Conservation (phyloP, 1,140 invertebrate genomes). For the Conus betulinus region DNA sequence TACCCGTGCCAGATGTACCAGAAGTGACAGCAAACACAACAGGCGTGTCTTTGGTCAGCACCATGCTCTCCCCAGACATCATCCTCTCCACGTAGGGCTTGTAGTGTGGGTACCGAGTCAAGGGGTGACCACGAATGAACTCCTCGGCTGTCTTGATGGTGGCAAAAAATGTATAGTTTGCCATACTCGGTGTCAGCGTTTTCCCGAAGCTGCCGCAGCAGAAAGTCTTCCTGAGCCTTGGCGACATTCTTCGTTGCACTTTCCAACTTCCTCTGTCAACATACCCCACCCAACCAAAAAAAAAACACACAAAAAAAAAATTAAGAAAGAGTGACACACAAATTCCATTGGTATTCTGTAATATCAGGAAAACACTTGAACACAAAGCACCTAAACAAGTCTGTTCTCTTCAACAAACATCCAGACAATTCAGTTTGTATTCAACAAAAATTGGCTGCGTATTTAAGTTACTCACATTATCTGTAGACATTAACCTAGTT, state of each 20-base stretch:
- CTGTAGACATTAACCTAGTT: too few relatives aligned
- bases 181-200: constrained; percentile 70
- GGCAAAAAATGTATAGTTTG: constrained; percentile 64
- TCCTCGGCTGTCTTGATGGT: constrained; percentile 64
- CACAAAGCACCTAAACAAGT: too few relatives aligned
- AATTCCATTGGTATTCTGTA: too few relatives aligned
- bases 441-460: too few relatives aligned
- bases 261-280: constrained; percentile 12
- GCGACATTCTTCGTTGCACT: constrained; percentile 57
- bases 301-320: too few relatives aligned
- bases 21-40: constrained; percentile 72
- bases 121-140: constrained; percentile 62
- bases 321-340: too few relatives aligned
- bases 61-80: constrained; percentile 66
- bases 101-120: constrained; percentile 69
- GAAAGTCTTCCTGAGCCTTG: constrained; percentile 59
- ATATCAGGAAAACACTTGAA: too few relatives aligned
- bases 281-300: neutral
- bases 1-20: constrained; percentile 71
- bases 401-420: too few relatives aligned
- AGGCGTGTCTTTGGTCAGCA: constrained; percentile 62
- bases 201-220: constrained; percentile 58
- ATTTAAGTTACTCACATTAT: too few relatives aligned
- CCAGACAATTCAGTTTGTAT: too few relatives aligned
- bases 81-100: constrained; percentile 68